Percentiles rank a stretch among this genome's conserved stretches.
phyloP scores from a whole-genome alignment of 2,888 invertebrate species.

The Coremacera marginata region DNA sequence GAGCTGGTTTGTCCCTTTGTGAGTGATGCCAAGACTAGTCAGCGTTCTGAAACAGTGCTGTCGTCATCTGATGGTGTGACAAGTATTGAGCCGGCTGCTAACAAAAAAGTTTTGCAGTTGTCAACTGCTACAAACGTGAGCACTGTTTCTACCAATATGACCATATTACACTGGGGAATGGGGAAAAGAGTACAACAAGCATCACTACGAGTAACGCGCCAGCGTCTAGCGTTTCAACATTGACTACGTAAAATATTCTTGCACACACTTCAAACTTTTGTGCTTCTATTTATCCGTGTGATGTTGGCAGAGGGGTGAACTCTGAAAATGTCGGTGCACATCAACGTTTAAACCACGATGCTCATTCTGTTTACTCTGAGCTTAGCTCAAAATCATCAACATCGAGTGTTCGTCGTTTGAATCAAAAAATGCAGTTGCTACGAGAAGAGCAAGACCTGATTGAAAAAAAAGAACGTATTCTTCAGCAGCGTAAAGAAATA shows the following conservation, averaged over 20 bases:
- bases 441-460: too few relatives aligned
- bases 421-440: constrained; percentile 4
- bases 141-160: neutral
- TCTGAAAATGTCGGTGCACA: neutral
- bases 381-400: neutral
- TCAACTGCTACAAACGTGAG: neutral
- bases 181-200: neutral
- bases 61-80: too few relatives aligned
- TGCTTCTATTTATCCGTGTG: neutral
- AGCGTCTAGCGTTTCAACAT: neutral
- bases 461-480: too few relatives aligned
- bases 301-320: neutral
- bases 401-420: constrained; percentile 37
- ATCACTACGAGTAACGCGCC: neutral
- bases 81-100: neutral
- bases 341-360: neutral
- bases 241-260: neutral
- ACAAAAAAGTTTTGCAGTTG: neutral
- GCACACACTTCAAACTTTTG: neutral
- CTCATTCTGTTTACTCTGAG: neutral
- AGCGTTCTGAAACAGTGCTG: too few relatives aligned
- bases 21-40: too few relatives aligned
- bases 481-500: too few relatives aligned
- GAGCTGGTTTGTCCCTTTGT: too few relatives aligned
- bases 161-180: neutral